A percentile compares a stretch with the other conserved stretches of the same genome.
These are phyloP conservation scores for Oryzias celebensis DNA, from an alignment of 2,113 vertebrate species.

Conservation along the genomic window DNA sequence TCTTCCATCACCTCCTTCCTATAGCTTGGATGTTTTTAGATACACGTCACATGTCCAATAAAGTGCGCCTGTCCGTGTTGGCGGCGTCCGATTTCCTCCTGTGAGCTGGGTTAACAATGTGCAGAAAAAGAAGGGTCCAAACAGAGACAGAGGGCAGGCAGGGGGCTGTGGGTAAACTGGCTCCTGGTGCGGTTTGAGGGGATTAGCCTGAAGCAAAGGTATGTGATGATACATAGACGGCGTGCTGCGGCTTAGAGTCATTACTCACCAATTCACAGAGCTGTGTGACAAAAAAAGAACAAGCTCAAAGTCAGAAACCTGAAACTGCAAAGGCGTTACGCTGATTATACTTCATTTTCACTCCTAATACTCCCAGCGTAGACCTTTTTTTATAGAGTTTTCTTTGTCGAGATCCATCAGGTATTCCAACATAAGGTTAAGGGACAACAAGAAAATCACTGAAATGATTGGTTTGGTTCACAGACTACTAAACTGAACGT, in stretches of 20 bases:
- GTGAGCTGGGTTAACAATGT: conserved; percentile 8
- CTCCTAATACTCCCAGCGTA: background rate
- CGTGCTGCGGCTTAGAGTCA: conserved; percentile 52
- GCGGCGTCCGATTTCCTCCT: background rate
- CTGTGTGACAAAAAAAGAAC: conserved; percentile 4
- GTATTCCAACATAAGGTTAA: too few relatives aligned
- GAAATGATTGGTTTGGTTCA: too few relatives aligned
- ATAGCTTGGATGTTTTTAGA: too few relatives aligned
- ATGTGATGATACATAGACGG: background rate
- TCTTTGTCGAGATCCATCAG: too few relatives aligned
- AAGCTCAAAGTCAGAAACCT: background rate
- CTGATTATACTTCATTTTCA: background rate
- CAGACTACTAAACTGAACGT: too few relatives aligned
- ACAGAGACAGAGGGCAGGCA: conserved; percentile 4
- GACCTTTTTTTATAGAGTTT: too few relatives aligned
- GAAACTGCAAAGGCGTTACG: background rate
- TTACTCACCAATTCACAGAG: conserved; percentile 34
- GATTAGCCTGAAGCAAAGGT: conserved; percentile 17
- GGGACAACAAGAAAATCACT: too few relatives aligned
- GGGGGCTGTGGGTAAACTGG: conserved; percentile 21
- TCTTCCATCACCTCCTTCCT: too few relatives aligned
- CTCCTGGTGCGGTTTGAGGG: conserved; percentile 13
- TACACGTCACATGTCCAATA: conserved; percentile 34
- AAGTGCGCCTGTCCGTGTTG: background rate
- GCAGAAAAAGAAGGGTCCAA: conserved; percentile 11